Conservation (phyloP, 2,797 vertebrate species). For the Scolopax rusticola region DNA sequence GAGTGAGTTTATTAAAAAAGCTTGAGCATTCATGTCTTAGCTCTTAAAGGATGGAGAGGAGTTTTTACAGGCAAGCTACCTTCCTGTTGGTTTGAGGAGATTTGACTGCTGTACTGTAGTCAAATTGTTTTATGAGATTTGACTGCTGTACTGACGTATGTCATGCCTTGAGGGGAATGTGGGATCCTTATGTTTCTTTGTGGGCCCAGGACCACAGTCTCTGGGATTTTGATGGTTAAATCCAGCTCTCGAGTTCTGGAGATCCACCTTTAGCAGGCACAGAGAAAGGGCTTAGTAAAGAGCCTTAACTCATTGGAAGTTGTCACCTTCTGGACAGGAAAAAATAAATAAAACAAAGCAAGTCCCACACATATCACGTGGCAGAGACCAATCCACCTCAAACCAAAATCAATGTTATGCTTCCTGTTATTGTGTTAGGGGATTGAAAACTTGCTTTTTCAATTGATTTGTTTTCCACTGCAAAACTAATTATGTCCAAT, state of each 20-base stretch:
- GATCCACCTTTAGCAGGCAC: neutral
- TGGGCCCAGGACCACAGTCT: neutral
- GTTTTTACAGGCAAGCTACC: neutral
- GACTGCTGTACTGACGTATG: neutral
- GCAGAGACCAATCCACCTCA: conserved; percentile 67
- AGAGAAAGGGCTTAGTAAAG: neutral
- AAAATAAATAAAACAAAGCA: conserved; percentile 47
- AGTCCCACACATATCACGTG: conserved; percentile 26
- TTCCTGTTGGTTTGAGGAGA: neutral
- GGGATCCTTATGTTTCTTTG: neutral
- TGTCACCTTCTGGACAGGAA: conserved; percentile 21
- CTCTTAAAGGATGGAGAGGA: neutral
- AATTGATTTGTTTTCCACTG: conserved; percentile 76
- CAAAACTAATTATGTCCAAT: conserved; percentile 74
- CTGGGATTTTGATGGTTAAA: neutral
- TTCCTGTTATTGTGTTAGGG: conserved; percentile 69
- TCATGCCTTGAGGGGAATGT: neutral
- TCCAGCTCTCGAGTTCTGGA: neutral
- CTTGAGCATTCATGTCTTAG: neutral
- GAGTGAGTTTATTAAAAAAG: neutral
- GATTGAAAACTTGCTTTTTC: conserved; percentile 75
- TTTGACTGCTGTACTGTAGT: neutral
- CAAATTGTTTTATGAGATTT: too few species aligned
- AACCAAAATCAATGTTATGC: conserved; percentile 74
- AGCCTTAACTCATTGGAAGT: neutral